phyloP scores from a whole-genome alignment of 2,888 invertebrate species.

The Dynastes grantii region DNA sequence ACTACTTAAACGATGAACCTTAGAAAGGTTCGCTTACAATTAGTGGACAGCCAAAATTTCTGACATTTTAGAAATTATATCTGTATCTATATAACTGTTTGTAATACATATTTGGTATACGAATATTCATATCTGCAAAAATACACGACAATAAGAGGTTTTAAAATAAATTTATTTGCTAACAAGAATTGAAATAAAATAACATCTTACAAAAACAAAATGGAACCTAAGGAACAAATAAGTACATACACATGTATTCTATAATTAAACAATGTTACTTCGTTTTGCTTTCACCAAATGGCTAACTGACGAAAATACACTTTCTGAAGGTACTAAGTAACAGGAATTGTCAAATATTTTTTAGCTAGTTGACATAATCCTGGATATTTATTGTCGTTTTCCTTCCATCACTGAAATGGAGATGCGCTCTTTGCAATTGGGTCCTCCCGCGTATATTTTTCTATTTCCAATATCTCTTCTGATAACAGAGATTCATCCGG shows the following conservation, averaged over 20 bases:
- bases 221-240: not conserved
- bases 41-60: too few species aligned
- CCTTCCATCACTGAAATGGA: conserved; percentile 6
- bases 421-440: conserved; percentile 1
- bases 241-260: not conserved
- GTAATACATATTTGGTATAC: too few species aligned
- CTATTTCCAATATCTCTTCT: conserved; percentile 19
- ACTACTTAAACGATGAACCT: too few species aligned
- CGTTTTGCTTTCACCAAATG: conserved; percentile 8
- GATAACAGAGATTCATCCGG: not conserved
- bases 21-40: too few species aligned
- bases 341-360: conserved; percentile 7
- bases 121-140: too few species aligned
- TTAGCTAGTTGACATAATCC: not conserved
- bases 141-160: not conserved
- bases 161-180: conserved; percentile 9
- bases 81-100: not conserved
- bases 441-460: conserved; percentile 13
- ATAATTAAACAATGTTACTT: not conserved
- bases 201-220: conserved; percentile 7
- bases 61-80: too few species aligned
- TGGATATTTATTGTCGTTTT: conserved; percentile 12
- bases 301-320: not conserved
- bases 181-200: not conserved
- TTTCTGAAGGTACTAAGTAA: not conserved